phyloP scores from a whole-genome alignment of 2,113 vertebrate species.

The Cephalopterus ornatus region DNA sequence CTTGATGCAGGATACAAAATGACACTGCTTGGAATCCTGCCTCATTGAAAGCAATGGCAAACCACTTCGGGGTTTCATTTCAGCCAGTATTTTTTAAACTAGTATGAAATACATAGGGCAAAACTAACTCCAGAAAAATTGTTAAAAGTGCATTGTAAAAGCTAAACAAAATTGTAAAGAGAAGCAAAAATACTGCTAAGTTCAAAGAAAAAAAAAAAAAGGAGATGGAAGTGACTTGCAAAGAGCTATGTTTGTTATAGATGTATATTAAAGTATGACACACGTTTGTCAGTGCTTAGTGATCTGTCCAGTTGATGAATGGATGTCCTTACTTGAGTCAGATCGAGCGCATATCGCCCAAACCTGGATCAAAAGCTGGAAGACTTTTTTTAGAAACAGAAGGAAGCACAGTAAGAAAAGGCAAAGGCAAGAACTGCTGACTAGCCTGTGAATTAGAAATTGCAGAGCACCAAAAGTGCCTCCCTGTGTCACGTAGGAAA shows the following conservation, averaged over 20 bases:
- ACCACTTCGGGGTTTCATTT: neutral
- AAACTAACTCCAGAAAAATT: neutral
- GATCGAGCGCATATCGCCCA: accelerated
- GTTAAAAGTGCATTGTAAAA: neutral
- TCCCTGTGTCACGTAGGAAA: neutral
- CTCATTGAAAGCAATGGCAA: neutral
- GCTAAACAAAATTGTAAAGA: neutral
- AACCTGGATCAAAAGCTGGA: neutral
- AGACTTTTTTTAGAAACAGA: neutral
- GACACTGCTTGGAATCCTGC: neutral
- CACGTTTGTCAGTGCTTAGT: neutral
- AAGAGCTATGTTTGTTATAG: neutral
- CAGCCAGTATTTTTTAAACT: neutral
- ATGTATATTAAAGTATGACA: neutral
- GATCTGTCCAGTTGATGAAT: neutral
- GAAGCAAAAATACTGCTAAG: neutral
- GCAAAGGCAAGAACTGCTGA: neutral
- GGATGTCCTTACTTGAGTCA: neutral
- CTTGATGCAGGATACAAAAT: neutral
- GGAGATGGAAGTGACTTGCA: neutral
- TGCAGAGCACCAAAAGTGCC: neutral
- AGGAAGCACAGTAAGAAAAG: neutral
- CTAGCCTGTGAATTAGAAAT: neutral
- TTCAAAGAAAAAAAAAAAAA: neutral
- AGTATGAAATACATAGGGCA: neutral